Conservation (phyloP, 2,797 vertebrate species). For the Chiloscyllium punctatum region DNA sequence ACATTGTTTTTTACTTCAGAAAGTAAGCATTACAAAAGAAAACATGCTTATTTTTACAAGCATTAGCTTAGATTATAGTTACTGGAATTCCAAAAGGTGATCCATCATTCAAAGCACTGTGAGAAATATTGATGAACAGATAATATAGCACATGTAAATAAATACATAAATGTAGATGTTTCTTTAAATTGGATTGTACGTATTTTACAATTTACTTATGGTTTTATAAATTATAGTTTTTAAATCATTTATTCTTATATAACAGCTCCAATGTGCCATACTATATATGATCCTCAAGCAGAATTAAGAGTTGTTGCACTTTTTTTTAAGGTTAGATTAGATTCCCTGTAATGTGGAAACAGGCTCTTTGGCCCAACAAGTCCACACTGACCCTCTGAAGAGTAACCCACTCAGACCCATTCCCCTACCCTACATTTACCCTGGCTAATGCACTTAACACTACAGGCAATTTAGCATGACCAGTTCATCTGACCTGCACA, state of each 20-base stretch:
- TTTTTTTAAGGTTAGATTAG: too few relatives aligned
- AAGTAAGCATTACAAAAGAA: not conserved
- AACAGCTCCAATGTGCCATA: too few relatives aligned
- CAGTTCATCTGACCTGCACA: too few relatives aligned
- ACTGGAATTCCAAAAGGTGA: not conserved
- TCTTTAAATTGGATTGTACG: not conserved
- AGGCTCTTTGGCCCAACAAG: too few relatives aligned
- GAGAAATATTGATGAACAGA: not conserved
- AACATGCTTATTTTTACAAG: not conserved
- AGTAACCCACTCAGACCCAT: too few relatives aligned
- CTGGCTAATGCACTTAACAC: too few relatives aligned
- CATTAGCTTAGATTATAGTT: not conserved
- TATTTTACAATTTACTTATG: not conserved
- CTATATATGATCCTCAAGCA: not conserved
- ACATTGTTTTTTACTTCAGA: not conserved
- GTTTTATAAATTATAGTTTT: conserved; percentile 2
- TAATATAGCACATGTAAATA: not conserved
- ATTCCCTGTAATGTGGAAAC: too few relatives aligned
- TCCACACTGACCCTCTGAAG: too few relatives aligned
- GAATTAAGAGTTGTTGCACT: not conserved
- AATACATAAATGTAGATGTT: not conserved
- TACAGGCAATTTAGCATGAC: too few relatives aligned
- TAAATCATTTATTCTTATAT: not conserved
- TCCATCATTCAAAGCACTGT: not conserved
- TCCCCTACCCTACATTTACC: too few relatives aligned